Conservation (phyloP, 2,888 invertebrate genomes). For the Nemotelus nigrinus region DNA sequence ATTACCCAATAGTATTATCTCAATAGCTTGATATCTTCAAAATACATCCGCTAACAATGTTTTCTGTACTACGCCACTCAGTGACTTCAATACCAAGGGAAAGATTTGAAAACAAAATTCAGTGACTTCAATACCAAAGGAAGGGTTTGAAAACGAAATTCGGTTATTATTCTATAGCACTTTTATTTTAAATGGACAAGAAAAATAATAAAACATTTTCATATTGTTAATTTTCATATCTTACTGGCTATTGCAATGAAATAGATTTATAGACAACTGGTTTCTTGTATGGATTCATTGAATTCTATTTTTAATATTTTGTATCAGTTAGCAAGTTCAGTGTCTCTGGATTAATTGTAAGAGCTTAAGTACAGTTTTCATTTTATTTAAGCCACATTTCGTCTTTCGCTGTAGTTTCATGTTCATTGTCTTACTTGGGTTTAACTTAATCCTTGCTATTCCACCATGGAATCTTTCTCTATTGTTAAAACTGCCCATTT, state of each 20-base stretch:
- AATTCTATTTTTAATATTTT: not conserved
- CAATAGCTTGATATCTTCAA: too few species aligned
- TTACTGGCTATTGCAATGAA: slow-evolving; percentile 39
- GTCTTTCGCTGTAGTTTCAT: slow-evolving; percentile 13
- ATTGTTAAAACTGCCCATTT: too few species aligned
- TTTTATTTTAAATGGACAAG: slow-evolving; percentile 42
- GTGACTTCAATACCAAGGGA: too few species aligned
- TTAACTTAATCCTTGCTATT: not conserved
- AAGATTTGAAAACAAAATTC: too few species aligned
- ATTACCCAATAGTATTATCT: too few species aligned
- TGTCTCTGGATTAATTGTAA: slow-evolving; percentile 16
- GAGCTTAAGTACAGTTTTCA: slow-evolving; percentile 33
- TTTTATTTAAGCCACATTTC: slow-evolving; percentile 16
- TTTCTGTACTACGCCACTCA: too few species aligned
- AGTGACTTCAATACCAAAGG: too few species aligned
- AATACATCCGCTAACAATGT: too few species aligned
- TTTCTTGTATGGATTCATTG: slow-evolving; percentile 13
- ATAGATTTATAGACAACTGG: slow-evolving; percentile 6
- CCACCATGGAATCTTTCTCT: too few species aligned
- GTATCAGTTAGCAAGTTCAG: not conserved
- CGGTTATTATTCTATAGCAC: slow-evolving; percentile 30
- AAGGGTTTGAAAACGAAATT: too few species aligned
- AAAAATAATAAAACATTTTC: slow-evolving; percentile 36
- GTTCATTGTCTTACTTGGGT: not conserved
- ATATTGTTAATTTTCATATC: slow-evolving; percentile 24